Evolutionary conservation across 1,140 invertebrate genomes (phyloP).

Genomic region (Aricia agestis): DNA sequence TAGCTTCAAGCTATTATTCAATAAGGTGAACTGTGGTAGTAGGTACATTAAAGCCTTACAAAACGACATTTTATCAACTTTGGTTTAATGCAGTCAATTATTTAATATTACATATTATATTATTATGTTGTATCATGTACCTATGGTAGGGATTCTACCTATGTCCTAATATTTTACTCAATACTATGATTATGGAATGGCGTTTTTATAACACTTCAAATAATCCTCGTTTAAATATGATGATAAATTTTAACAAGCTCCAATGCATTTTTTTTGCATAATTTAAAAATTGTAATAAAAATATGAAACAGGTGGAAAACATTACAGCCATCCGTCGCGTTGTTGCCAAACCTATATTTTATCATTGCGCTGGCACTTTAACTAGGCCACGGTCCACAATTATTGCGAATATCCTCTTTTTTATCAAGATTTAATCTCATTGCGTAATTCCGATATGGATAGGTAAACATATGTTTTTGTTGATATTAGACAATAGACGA

Average conservation of each 20-base stretch:
- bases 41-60: constrained; percentile 19
- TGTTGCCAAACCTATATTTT: constrained; percentile 4
- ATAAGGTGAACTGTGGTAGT: constrained; percentile 19
- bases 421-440: constrained; percentile 14
- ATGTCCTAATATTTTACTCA: too few relatives aligned
- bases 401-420: constrained; percentile 15
- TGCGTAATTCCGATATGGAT: constrained; percentile 9
- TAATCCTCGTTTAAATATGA: too few relatives aligned
- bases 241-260: neutral
- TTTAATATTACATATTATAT: too few relatives aligned
- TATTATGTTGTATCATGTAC: too few relatives aligned
- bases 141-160: too few relatives aligned
- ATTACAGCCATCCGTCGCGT: neutral
- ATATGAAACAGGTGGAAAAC: neutral
- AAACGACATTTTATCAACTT: neutral
- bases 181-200: too few relatives aligned
- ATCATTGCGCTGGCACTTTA: constrained; percentile 3
- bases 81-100: too few relatives aligned
- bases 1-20: constrained; percentile 13
- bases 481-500: too few relatives aligned
- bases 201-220: too few relatives aligned
- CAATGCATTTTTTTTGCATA: neutral
- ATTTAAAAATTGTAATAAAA: neutral
- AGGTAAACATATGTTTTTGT: neutral
- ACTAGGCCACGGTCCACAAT: constrained; percentile 14